Base-by-base conservation (phyloP, 2,888 invertebrate genomes). In the Aphodius granarius region DNA sequence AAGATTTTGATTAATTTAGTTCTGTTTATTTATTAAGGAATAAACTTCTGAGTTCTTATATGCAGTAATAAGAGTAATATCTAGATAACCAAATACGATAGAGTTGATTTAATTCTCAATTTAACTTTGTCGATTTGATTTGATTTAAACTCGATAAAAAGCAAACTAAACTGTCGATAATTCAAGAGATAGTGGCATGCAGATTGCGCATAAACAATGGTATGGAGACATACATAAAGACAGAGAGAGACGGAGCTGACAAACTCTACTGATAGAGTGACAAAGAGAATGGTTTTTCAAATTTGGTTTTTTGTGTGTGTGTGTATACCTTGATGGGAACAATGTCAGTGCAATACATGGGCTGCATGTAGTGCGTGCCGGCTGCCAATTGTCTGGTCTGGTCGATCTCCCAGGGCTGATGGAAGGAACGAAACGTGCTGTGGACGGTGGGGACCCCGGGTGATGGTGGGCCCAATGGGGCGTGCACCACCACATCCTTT, bases 351-450 rank as follows among this genome's bases (percentile, higher is more conserved):
- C 87, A 87, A 85, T 85, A 87, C 82, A 86, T 82, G 79, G 83
- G 83, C 82, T 84, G 85, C 82, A 85, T 83, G 84, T 86, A 85
- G 84, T 86, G 86, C 80, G 85, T 82, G 82, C 84, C 84, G 78
- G 84, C 84, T 79, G 85, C 83, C 82, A 88, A 85, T 82, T 88
- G 88, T 86, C 91, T 89, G 83, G 90, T 89, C 86, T 91, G 91
- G 84, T 89, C 89, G 87, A 91, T 88, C 88, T 92, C 92, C 92
- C 92, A 92, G 81, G 91, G 91, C 88, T 92, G 92, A 89, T 92
- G 92, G 89, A 92, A 89, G 82, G 89, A 88, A 82, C 88, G 89
- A 86, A 89, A 88, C 82, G 89, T 87, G 83, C 88, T 87, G 86
- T 89, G 89, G 82, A 89, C 88, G 80, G 85, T 83, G 81, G 87